Percentiles rank a stretch among this genome's conserved stretches.
phyloP scores from a whole-genome alignment of 2,797 vertebrate species.

The Bucorvus abyssinicus region DNA sequence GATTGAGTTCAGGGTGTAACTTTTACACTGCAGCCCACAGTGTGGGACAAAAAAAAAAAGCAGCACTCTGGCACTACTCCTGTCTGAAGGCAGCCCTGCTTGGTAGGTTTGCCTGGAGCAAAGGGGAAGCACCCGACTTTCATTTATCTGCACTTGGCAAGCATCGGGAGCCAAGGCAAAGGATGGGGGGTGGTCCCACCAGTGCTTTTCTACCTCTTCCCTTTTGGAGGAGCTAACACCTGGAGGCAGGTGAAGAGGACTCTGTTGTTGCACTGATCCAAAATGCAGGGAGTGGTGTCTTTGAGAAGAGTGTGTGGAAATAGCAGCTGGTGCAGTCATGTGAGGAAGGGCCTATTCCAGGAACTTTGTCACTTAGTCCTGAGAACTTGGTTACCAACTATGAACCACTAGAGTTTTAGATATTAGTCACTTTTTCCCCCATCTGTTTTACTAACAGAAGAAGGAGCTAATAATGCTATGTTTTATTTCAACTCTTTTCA shows the following conservation, averaged over 20 bases:
- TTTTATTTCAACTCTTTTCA: neutral
- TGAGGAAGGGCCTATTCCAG: neutral
- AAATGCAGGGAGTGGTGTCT: neutral
- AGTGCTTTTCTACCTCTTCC: neutral
- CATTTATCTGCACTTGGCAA: neutral
- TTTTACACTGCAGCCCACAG: neutral
- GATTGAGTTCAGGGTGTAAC: neutral
- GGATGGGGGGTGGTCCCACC: neutral
- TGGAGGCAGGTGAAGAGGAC: neutral
- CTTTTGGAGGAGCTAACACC: neutral
- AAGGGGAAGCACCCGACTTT: neutral
- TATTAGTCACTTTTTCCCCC: fast-evolving
- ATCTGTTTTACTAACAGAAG: neutral
- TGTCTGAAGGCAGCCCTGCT: neutral
- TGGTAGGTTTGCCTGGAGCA: neutral
- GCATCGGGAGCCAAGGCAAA: fast-evolving
- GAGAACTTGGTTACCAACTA: neutral
- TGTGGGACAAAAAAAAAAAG: neutral
- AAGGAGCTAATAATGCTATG: neutral
- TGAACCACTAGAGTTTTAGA: neutral
- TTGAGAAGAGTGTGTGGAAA: neutral
- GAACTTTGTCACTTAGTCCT: neutral
- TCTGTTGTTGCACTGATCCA: neutral
- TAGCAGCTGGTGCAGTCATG: neutral
- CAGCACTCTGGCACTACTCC: neutral